These are phyloP conservation scores for Podarcis cretensis DNA, from an alignment of 2,113 vertebrate genomes.

Conservation along the genomic window DNA sequence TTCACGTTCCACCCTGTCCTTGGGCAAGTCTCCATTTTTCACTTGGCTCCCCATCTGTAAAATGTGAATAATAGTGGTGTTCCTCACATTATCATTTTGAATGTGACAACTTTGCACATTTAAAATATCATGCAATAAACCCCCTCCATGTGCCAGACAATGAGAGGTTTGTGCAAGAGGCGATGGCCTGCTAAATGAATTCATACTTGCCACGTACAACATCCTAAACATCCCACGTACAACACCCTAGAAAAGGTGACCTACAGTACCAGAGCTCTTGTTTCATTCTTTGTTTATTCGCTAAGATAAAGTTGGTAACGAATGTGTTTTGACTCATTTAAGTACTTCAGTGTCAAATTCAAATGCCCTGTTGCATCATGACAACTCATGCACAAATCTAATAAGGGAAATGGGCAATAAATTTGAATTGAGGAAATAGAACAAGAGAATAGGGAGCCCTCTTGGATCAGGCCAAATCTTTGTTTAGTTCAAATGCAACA, in stretches of 20 bases:
- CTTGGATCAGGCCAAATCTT: not conserved
- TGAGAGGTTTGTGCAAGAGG: no score
- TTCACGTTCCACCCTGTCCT: no score
- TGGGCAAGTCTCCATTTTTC: not conserved
- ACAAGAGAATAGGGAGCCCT: not conserved
- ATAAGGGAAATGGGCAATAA: not conserved
- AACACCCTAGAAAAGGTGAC: not conserved
- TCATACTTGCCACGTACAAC: not conserved
- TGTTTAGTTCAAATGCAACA: not conserved
- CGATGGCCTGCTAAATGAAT: not conserved
- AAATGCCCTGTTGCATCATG: not conserved
- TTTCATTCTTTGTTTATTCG: conserved; percentile 3
- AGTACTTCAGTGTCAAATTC: not conserved
- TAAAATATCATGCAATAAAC: not conserved
- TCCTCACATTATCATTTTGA: not conserved
- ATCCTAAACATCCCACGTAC: not conserved
- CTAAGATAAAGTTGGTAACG: not conserved
- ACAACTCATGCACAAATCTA: not conserved
- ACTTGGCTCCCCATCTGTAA: not conserved
- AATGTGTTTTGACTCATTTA: not conserved
- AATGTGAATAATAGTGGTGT: not conserved
- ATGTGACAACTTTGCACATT: not conserved
- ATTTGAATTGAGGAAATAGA: not conserved
- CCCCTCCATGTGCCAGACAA: not conserved
- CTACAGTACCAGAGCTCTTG: not conserved